Conservation (phyloP, 1,140 invertebrate genomes). For the Lepidurus apus region DNA sequence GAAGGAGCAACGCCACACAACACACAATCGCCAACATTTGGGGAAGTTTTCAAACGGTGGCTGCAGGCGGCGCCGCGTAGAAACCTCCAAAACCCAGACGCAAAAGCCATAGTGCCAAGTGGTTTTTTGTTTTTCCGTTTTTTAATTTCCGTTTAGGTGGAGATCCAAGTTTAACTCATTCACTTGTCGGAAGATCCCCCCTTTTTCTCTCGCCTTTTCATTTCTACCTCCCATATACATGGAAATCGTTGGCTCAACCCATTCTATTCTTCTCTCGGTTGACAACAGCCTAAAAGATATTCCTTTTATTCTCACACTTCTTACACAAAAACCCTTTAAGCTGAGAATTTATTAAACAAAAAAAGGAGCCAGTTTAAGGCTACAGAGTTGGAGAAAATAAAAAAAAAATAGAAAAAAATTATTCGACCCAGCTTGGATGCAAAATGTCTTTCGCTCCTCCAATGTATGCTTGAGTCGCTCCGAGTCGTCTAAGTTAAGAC, state of each 20-base stretch:
- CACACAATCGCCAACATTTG: background rate
- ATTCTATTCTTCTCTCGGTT: background rate
- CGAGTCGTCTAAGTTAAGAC: too few species aligned
- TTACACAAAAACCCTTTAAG: background rate
- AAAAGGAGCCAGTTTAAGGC: background rate
- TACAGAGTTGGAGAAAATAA: too few species aligned
- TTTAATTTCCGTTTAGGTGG: constrained; percentile 10
- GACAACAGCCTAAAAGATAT: background rate
- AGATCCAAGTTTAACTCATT: background rate
- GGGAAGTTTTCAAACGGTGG: background rate
- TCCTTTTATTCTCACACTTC: background rate
- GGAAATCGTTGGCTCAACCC: background rate
- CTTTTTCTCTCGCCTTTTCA: background rate
- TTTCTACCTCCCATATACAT: background rate
- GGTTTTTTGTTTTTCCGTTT: background rate
- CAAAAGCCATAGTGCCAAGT: background rate
- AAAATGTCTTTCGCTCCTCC: too few species aligned
- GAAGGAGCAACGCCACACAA: background rate
- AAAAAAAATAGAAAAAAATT: too few species aligned
- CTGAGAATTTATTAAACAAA: background rate
- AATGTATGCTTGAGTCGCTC: too few species aligned
- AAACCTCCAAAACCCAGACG: background rate
- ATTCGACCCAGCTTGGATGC: too few species aligned
- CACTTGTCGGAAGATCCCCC: background rate
- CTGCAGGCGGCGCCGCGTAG: background rate